phyloP scores from a whole-genome alignment of 2,797 vertebrate species.

The Gymnothorax javanicus region DNA sequence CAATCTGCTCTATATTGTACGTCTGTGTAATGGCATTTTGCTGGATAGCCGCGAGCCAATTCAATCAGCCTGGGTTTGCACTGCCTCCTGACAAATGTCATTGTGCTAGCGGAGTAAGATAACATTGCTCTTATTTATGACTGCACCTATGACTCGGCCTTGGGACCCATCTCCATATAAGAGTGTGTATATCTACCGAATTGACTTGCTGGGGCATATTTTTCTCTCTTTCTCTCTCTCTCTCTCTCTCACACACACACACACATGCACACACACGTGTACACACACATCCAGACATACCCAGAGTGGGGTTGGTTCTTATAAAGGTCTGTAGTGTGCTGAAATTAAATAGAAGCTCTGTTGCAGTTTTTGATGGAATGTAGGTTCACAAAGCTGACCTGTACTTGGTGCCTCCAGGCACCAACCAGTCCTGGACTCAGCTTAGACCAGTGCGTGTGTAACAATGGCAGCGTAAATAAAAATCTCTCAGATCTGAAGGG shows the following conservation, averaged over 20 bases:
- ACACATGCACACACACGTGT: not conserved
- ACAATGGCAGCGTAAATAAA: not conserved
- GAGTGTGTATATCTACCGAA: not conserved
- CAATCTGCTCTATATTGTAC: not conserved
- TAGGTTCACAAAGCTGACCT: not conserved
- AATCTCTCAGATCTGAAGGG: not conserved
- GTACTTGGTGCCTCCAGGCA: not conserved
- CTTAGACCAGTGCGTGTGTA: not conserved
- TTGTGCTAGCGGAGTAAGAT: not conserved
- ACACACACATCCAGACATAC: not conserved
- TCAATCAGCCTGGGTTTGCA: not conserved
- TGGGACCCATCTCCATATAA: not conserved
- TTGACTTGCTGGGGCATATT: constrained; percentile 6
- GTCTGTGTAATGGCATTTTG: constrained; percentile 10
- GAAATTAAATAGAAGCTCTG: not conserved
- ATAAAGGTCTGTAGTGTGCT: not conserved
- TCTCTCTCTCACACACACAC: constrained; percentile 1
- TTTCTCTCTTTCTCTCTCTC: too few relatives aligned
- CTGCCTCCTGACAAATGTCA: not conserved
- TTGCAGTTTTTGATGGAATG: not conserved
- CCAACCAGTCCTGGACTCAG: not conserved
- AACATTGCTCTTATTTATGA: not conserved
- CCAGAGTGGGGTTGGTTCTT: not conserved
- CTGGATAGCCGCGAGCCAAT: not conserved
- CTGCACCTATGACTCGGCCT: not conserved